Base-by-base conservation (phyloP, 2,888 invertebrate genomes). In the Calliphora vomitoria region DNA sequence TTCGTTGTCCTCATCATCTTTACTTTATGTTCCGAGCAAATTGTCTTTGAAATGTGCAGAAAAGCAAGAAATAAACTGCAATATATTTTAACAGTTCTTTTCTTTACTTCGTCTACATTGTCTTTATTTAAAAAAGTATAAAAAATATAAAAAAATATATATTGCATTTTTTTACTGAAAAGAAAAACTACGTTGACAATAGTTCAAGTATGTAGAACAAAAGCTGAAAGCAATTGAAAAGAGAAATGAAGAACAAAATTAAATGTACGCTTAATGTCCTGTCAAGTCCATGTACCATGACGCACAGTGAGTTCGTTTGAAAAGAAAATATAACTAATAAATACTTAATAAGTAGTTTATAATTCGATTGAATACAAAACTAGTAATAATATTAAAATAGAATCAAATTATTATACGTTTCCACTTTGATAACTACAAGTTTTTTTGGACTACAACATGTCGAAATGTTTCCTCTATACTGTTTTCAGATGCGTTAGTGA, bases 261-360 rank as follows among this genome's bases (percentile, higher is more conserved):
- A 55, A 35, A 69, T 72, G 41, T 79, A 79, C 60, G 66, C 53
- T 20, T 86, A 79, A 82, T 86, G 82, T 82, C 47, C 82, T 86
- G 78, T 69, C 82, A 86, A 82, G 44, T 60, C 66, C 81, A 68
- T 64, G 75, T 82, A 44, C 62, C 13, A 8, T 31, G 5, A 18
- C 8, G 11, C 38, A 71, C 62, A 20, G 50, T 76, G 64, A 64
- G 25, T 15, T 0, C 4, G 3, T 60, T 60, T 4, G 41, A 8
- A 8, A 18, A 58, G 25, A 25, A 25, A 25, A 25, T 25, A 25
- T 25, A 1, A 25, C 25, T 25, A 25, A 25, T 25, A 25, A 25
- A 25, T 25, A 25, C 25, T 25, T 25, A 25, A 25, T 25, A n/a
- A n/a, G n/a, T n/a, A 25, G 25, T 25, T 1, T 25, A 25, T 25